These are phyloP conservation scores for Pemphredon lugubris DNA, from an alignment of 2,888 invertebrate species.

Conservation along the genomic window DNA sequence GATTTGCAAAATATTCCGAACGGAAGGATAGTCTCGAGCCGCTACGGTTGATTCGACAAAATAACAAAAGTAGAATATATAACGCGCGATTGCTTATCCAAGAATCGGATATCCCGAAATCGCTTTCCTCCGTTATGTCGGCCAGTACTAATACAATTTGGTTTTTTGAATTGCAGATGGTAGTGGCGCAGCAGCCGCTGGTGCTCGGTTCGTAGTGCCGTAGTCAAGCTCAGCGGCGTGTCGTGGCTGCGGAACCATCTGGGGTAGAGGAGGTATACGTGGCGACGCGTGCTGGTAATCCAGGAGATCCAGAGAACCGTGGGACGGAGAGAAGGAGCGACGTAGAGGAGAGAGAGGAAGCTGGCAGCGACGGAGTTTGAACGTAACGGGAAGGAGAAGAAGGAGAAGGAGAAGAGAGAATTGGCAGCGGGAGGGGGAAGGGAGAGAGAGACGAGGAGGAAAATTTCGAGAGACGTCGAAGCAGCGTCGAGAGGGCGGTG, in stretches of 20 bases:
- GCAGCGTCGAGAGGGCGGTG: background rate
- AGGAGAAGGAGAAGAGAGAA: conserved; percentile 16
- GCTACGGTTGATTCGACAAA: too few relatives aligned
- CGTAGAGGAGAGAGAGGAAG: conserved; percentile 14
- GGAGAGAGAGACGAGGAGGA: background rate
- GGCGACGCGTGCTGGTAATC: too few relatives aligned
- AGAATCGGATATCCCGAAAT: too few relatives aligned
- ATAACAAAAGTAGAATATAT: too few relatives aligned
- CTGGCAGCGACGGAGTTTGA: too few relatives aligned
- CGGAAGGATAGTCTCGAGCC: too few relatives aligned
- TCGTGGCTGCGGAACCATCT: conserved; percentile 24
- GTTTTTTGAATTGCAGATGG: conserved; percentile 58
- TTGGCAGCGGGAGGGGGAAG: conserved; percentile 36
- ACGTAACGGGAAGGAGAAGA: conserved; percentile 5
- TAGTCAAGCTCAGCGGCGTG: conserved; percentile 6
- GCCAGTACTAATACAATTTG: background rate
- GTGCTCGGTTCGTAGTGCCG: conserved; percentile 41
- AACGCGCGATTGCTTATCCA: too few relatives aligned
- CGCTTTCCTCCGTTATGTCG: too few relatives aligned
- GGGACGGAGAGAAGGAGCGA: background rate
- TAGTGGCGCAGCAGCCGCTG: conserved; percentile 45
- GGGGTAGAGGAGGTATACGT: conserved; percentile 5
- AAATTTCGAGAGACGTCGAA: conserved; percentile 1
- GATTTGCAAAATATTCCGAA: too few relatives aligned
- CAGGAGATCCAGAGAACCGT: conserved; percentile 6